Evolutionary conservation across 2,888 invertebrate species (phyloP).

Genomic region (Ellobium chinense): DNA sequence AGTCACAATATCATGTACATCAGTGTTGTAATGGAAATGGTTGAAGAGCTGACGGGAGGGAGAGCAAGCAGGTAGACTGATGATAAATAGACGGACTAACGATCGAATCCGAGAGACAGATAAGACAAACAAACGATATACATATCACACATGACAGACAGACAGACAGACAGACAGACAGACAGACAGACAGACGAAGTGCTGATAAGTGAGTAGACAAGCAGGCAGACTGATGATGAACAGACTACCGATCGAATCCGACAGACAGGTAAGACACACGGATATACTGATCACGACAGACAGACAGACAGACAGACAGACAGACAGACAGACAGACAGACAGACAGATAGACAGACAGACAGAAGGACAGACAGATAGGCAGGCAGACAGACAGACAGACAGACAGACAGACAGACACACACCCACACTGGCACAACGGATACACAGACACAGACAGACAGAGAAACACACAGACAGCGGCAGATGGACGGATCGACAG

Average conservation of each 20-base stretch:
- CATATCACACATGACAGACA: too few species aligned
- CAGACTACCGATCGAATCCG: too few species aligned
- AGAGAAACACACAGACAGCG: neutral
- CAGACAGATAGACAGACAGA: neutral
- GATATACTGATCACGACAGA: neutral
- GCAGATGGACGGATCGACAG: neutral
- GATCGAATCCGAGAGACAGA: too few species aligned
- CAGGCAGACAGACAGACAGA: neutral
- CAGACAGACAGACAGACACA: neutral
- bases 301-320: neutral
- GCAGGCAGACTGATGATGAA: neutral
- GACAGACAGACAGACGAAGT: neutral
- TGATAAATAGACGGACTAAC: too few species aligned
- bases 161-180: neutral
- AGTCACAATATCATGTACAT: too few species aligned
- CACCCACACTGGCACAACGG: neutral
- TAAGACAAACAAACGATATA: too few species aligned
- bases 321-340: neutral
- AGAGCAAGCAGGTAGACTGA: too few species aligned
- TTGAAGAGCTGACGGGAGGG: too few species aligned
- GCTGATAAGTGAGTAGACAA: too few species aligned
- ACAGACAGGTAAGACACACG: neutral
- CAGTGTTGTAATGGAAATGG: too few species aligned
- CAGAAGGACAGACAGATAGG: neutral
- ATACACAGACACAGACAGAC: neutral